Percentiles rank a stretch among this genome's conserved stretches.
phyloP scores from a whole-genome alignment of 2,888 invertebrate genomes.

The Lepidocyrtoides sp. region DNA sequence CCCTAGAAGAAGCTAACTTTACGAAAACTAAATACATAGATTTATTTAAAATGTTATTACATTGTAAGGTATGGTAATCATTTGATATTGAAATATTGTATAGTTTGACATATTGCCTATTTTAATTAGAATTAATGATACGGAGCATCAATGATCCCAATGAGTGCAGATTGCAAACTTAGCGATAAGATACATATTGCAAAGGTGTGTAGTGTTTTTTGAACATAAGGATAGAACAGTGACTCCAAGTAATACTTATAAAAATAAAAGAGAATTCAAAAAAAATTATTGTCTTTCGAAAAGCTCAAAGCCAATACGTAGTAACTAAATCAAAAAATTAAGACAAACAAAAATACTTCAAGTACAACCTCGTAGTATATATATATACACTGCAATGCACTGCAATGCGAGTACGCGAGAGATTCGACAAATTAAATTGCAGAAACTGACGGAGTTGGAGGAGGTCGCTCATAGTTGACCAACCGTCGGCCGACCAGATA shows the following conservation, averaged over 20 bases:
- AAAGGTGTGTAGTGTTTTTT: slow-evolving; percentile 2
- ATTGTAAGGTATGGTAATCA: background rate
- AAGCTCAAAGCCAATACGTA: slow-evolving; percentile 58
- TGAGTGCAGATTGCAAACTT: slow-evolving; percentile 20
- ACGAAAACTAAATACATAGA: background rate
- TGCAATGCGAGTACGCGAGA: slow-evolving; percentile 7
- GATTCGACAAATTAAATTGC: slow-evolving; percentile 51
- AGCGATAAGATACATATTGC: background rate
- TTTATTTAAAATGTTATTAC: background rate
- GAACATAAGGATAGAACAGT: slow-evolving; percentile 19
- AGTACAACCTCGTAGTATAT: slow-evolving; percentile 23
- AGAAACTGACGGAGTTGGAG: slow-evolving; percentile 79
- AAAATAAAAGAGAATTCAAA: slow-evolving; percentile 42
- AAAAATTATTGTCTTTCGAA: slow-evolving; percentile 72
- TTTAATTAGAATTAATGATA: slow-evolving; percentile 18
- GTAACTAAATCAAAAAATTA: slow-evolving; percentile 40
- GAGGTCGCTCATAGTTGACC: slow-evolving; percentile 95
- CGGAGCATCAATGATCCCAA: slow-evolving; percentile 11
- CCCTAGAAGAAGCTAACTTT: slow-evolving; percentile 2
- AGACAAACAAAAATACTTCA: slow-evolving; percentile 14
- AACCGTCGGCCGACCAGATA: slow-evolving; percentile 97
- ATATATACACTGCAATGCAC: slow-evolving; percentile 7
- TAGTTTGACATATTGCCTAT: background rate
- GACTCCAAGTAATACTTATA: slow-evolving; percentile 56
- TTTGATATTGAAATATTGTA: background rate